A percentile compares a stretch with the other conserved stretches of the same genome.
Conservation (phyloP, 2,113 vertebrate species). For the Amazona guildingii region DNA sequence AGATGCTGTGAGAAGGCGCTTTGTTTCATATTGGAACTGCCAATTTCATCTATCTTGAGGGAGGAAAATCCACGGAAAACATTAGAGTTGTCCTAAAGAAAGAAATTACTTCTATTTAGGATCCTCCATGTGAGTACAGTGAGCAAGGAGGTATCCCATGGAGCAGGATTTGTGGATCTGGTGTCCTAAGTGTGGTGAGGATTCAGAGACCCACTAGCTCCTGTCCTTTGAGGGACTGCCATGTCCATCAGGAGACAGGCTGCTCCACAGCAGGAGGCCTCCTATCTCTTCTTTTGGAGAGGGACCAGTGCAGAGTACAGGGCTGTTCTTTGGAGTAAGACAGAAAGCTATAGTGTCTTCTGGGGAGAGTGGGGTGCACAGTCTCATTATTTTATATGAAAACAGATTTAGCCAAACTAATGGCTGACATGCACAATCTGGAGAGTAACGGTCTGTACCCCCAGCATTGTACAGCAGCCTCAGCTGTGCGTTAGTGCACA, state of each 20-base stretch:
- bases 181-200: neutral
- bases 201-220: neutral
- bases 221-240: accelerated
- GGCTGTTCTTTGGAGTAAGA: neutral
- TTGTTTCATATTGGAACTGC: neutral
- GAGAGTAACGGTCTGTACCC: accelerated
- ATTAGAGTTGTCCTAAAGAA: too few relatives aligned
- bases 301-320: neutral
- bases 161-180: neutral
- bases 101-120: neutral
- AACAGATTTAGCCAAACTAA: neutral
- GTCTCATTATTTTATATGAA: neutral
- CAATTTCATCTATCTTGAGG: neutral
- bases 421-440: neutral
- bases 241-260: neutral
- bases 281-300: neutral
- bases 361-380: neutral
- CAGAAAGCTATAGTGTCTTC: neutral
- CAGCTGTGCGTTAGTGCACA: neutral
- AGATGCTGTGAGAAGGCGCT: neutral
- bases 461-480: neutral
- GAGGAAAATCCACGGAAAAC: neutral
- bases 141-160: neutral
- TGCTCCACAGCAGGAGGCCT: neutral
- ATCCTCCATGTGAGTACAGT: neutral